Conservation (phyloP, 2,888 invertebrate species). For the Hedychridium roseum region DNA sequence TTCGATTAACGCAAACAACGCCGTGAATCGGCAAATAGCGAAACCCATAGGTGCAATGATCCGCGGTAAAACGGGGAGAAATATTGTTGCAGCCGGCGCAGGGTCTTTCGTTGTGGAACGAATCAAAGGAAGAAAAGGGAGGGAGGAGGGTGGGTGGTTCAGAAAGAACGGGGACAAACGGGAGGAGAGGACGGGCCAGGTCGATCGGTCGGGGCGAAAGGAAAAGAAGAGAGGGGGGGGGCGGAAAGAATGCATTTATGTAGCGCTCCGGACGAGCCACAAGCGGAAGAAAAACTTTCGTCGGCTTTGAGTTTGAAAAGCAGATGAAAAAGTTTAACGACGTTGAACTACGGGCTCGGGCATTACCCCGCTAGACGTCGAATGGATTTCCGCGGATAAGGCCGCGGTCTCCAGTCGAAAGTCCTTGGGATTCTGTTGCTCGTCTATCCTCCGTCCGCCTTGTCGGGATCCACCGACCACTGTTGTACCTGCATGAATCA, state of each 20-base stretch:
- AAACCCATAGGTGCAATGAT: slow-evolving; percentile 40
- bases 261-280: slow-evolving; percentile 32
- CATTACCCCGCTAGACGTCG: slow-evolving; percentile 24
- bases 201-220: slow-evolving; percentile 5
- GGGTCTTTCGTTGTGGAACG: slow-evolving; percentile 13
- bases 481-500: slow-evolving; percentile 25
- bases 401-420: slow-evolving; percentile 14
- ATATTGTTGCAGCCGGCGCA: slow-evolving; percentile 26
- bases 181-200: background rate
- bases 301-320: slow-evolving; percentile 50
- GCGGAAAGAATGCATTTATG: slow-evolving; percentile 52
- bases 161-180: background rate
- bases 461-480: slow-evolving; percentile 11
- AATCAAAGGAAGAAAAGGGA: slow-evolving; percentile 3
- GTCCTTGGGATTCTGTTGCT: slow-evolving; percentile 21
- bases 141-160: slow-evolving; percentile 10
- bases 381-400: slow-evolving; percentile 37
- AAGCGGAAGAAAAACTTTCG: slow-evolving; percentile 52
- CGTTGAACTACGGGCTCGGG: slow-evolving; percentile 40
- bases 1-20: background rate
- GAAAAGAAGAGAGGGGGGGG: slow-evolving; percentile 11
- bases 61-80: slow-evolving; percentile 22
- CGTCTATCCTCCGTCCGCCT: slow-evolving; percentile 20
- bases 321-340: slow-evolving; percentile 59
- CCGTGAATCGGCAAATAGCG: slow-evolving; percentile 5